Evolutionary conservation across 1,140 invertebrate genomes (phyloP).

Genomic region (Diorhabda sublineata): DNA sequence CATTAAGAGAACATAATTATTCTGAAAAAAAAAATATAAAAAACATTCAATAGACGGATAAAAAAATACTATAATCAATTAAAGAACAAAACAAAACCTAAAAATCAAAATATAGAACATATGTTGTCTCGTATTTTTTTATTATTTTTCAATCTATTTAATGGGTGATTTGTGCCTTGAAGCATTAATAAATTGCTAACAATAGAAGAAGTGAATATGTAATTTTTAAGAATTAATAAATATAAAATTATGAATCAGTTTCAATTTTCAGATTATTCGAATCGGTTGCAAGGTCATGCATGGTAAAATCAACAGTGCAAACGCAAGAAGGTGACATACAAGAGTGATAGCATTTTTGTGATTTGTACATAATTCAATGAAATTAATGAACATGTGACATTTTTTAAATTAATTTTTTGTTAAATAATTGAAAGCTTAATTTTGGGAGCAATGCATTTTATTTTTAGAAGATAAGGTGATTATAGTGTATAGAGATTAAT

Average conservation of each 20-base stretch:
- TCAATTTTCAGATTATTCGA: conserved; percentile 71
- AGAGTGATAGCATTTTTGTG: conserved; percentile 51
- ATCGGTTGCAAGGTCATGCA: conserved; percentile 89
- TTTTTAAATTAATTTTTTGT: conserved; percentile 28
- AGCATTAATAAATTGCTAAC: too few relatives aligned
- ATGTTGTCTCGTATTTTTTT: too few relatives aligned
- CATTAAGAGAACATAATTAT: too few relatives aligned
- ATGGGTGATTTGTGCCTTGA: too few relatives aligned
- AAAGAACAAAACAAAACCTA: too few relatives aligned
- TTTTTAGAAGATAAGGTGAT: conserved; percentile 23
- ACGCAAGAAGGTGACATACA: conserved; percentile 56
- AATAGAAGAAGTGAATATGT: too few relatives aligned
- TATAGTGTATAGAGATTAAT: conserved; percentile 28
- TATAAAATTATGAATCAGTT: background rate
- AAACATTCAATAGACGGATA: too few relatives aligned
- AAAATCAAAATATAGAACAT: too few relatives aligned
- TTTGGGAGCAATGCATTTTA: conserved; percentile 29
- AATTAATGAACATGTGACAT: conserved; percentile 30
- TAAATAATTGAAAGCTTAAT: conserved; percentile 21
- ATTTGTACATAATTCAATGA: conserved; percentile 34
- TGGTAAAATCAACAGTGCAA: conserved; percentile 69
- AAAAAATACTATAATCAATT: too few relatives aligned
- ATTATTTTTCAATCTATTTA: too few relatives aligned
- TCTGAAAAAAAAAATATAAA: too few relatives aligned
- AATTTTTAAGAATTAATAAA: too few relatives aligned